A percentile compares a stretch with the other conserved stretches of the same genome.
phyloP scores from a whole-genome alignment of 2,888 invertebrate genomes.

The Pemphredon lugubris region DNA sequence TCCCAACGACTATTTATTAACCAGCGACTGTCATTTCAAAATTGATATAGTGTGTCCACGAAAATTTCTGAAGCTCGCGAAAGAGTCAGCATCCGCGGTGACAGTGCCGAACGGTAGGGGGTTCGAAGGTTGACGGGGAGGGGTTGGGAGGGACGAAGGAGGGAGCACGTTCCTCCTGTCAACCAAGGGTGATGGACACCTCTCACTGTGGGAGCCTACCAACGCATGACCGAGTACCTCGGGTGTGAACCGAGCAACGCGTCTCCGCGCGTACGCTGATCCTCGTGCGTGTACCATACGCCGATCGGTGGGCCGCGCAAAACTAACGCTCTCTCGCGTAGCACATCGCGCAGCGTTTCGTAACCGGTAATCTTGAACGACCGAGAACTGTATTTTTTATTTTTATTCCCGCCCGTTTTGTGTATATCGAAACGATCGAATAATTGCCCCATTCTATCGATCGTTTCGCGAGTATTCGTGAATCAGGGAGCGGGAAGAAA shows the following conservation, averaged over 20 bases:
- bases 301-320: too few species aligned
- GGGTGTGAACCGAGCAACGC: slow-evolving; percentile 19
- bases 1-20: too few species aligned
- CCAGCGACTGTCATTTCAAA: too few species aligned
- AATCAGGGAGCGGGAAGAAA: too few species aligned
- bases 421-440: neutral
- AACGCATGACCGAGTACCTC: slow-evolving; percentile 25
- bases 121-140: slow-evolving; percentile 18
- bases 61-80: too few species aligned
- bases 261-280: neutral
- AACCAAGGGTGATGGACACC: slow-evolving; percentile 80
- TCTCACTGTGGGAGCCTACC: slow-evolving; percentile 76
- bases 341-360: neutral
- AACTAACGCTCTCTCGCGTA: neutral
- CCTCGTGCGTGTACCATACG: neutral
- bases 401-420: neutral
- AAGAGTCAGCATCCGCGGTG: neutral
- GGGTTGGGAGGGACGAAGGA: slow-evolving; percentile 51
- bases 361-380: slow-evolving; percentile 2
- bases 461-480: too few species aligned
- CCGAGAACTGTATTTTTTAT: neutral
- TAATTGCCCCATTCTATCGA: too few species aligned
- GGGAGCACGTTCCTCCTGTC: slow-evolving; percentile 78
- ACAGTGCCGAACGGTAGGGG: slow-evolving; percentile 15
- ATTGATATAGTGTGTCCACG: too few species aligned